Conservation (phyloP, 2,888 invertebrate genomes). For the Ennomos fuscantarius region DNA sequence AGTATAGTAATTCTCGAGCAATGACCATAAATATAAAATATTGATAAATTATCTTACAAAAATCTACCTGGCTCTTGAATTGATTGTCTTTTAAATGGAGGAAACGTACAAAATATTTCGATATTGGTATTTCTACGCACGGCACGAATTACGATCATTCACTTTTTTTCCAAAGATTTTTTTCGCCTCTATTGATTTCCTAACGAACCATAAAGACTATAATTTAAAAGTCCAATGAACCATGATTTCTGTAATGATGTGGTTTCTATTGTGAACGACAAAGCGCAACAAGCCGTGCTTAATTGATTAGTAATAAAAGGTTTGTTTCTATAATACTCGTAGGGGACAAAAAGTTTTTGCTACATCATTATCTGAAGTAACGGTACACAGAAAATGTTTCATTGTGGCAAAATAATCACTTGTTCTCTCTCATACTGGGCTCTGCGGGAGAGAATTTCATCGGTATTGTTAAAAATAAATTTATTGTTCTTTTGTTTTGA, state of each 20-base stretch:
- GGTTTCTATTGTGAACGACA: conserved; percentile 19
- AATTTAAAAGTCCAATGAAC: conserved; percentile 41
- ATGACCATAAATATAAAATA: no score
- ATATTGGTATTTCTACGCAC: no score
- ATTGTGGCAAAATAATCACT: conserved; percentile 23
- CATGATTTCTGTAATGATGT: conserved; percentile 18
- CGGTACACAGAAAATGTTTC: conserved; percentile 17
- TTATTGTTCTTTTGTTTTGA: conserved; percentile 11
- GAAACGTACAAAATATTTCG: no score
- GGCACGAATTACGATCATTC: no score
- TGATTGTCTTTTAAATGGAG: no score
- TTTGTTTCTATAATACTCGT: conserved; percentile 14
- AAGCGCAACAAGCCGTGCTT: conserved; percentile 14
- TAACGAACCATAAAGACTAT: conserved; percentile 42
- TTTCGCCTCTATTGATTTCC: conserved; percentile 42
- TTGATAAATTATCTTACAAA: no score
- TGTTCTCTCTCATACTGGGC: conserved; percentile 16
- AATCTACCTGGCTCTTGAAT: no score
- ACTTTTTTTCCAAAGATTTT: conserved; percentile 12
- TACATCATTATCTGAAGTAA: conserved; percentile 6
- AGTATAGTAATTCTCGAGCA: no score
- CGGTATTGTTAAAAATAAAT: conserved; percentile 12
- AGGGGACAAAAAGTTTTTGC: conserved; percentile 8
- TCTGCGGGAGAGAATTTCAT: conserved; percentile 21
- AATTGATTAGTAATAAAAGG: conserved; percentile 24